Base-by-base conservation (phyloP, 1,140 invertebrate species). In the Anastrepha obliqua region DNA sequence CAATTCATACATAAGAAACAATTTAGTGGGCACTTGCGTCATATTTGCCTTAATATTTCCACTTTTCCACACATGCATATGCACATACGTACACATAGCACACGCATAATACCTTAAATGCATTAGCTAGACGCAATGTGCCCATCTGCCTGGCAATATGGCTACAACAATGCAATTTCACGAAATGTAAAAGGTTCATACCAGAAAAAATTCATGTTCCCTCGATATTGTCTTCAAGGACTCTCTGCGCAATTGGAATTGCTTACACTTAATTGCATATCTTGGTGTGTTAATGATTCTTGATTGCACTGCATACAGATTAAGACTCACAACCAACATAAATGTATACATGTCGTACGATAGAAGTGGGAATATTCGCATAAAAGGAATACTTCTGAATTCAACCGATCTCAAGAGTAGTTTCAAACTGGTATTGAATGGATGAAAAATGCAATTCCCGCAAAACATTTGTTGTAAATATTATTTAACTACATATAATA, bases 271-370 rank as follows among this genome's bases (percentile, higher is more conserved):
- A 74, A 74, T 74, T 74, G 15, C 67, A 74, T 15, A 74, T 74
- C 67, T 74, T 44, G 67, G 67, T 47, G 42, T 74, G 67, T 47
- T 74, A 74, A 74, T 74, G 67, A 39, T 17, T 13, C 67, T 74
- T 47, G 67, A 74, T 74, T 74, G 67, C 67, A 44, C 47, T 74
- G 67, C 67, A 74, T 74, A 74, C 67, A 74, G 67, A 74, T 74
- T 47, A 39, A 74, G 15, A n/a, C 2, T 39, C 7, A 74, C 39
- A 74, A 47, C 20, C 29, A 67, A 39, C 20, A 4, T 67, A 67
- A 29, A 42, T 39, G 29, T 65, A 29, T 29, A 17, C 15, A 62
- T 6, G 51, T 8, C 51, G 51, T 2, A 2, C 51, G 2, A 6
- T 55, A 11, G 51, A 55, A 8, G 51, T 55, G 6, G 11, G 51